A percentile compares a stretch with the other conserved stretches of the same genome.
These are phyloP conservation scores for Drosophila nigricruria DNA, from an alignment of 2,888 invertebrate species.

Conservation along the genomic window DNA sequence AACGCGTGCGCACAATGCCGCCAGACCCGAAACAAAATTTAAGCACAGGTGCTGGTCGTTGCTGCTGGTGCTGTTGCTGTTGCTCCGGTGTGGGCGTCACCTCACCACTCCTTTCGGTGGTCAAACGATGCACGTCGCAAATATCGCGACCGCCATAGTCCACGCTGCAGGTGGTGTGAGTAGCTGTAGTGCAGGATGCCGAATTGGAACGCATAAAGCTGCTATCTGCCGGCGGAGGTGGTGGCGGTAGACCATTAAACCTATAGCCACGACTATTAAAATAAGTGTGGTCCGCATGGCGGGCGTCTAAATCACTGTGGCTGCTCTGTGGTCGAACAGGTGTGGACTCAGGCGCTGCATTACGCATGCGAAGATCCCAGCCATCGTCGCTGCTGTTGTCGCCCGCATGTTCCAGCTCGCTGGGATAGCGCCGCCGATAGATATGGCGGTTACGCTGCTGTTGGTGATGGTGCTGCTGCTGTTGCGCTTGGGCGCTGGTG, in stretches of 20 bases:
- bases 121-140: conserved; percentile 53
- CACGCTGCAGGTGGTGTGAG: conserved; percentile 69
- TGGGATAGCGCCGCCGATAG: conserved; percentile 9
- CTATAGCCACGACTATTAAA: conserved; percentile 58
- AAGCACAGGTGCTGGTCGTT: conserved; percentile 33
- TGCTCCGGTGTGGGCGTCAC: conserved; percentile 13
- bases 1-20: conserved; percentile 44
- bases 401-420: conserved; percentile 35
- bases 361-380: conserved; percentile 67
- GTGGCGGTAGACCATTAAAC: conserved; percentile 11
- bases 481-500: conserved; percentile 73
- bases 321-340: conserved; percentile 20
- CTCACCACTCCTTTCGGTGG: conserved; percentile 6
- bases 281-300: conserved; percentile 64
- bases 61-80: conserved; percentile 25
- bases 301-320: conserved; percentile 30
- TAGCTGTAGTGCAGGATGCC: conserved; percentile 69
- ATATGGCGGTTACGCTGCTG: conserved; percentile 9
- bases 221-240: conserved; percentile 26
- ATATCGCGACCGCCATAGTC: conserved; percentile 61
- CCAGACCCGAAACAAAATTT: conserved; percentile 19
- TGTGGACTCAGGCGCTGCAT: conserved; percentile 23
- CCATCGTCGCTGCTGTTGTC: conserved; percentile 73
- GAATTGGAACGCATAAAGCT: conserved; percentile 39
- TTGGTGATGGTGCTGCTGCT: conserved; percentile 38